These are phyloP conservation scores for Thaumetopoea pityocampa DNA, from an alignment of 1,140 invertebrate species.

Conservation along the genomic window DNA sequence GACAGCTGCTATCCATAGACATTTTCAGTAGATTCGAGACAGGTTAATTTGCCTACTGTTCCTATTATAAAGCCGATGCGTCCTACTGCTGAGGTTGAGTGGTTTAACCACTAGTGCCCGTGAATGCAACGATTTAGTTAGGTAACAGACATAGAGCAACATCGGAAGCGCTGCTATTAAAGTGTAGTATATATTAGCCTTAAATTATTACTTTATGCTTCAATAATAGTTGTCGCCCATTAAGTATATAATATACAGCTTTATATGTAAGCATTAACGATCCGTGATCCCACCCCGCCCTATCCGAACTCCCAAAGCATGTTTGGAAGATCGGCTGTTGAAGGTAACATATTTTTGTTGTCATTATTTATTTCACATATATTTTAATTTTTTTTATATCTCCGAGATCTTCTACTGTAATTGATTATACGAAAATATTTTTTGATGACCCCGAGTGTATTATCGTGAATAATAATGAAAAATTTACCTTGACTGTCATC, in stretches of 20 bases:
- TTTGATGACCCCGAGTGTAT: too few relatives aligned
- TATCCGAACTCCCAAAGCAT: conserved; percentile 50
- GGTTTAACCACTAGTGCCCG: too few relatives aligned
- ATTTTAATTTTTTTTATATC: conserved; percentile 6
- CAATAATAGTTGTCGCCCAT: conserved; percentile 28
- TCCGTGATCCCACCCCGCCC: conserved; percentile 33
- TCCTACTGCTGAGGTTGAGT: too few relatives aligned
- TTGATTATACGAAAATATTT: too few relatives aligned
- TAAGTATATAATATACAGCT: conserved; percentile 23
- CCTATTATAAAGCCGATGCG: too few relatives aligned
- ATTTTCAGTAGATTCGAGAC: too few relatives aligned
- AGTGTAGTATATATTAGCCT: conserved; percentile 1
- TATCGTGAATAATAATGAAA: too few relatives aligned
- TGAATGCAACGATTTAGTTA: neutral
- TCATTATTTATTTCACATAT: conserved; percentile 25
- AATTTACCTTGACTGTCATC: too few relatives aligned
- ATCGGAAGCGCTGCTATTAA: neutral
- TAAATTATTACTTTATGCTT: conserved; percentile 15
- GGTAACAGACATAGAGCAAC: neutral
- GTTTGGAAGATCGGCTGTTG: conserved; percentile 53
- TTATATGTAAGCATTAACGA: conserved; percentile 36
- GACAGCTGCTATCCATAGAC: too few relatives aligned
- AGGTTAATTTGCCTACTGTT: too few relatives aligned
- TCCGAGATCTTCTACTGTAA: too few relatives aligned
- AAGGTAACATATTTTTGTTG: conserved; percentile 57